Evolutionary conservation across 2,797 vertebrate genomes (phyloP).

Genomic region (Acanthiza pusilla): DNA sequence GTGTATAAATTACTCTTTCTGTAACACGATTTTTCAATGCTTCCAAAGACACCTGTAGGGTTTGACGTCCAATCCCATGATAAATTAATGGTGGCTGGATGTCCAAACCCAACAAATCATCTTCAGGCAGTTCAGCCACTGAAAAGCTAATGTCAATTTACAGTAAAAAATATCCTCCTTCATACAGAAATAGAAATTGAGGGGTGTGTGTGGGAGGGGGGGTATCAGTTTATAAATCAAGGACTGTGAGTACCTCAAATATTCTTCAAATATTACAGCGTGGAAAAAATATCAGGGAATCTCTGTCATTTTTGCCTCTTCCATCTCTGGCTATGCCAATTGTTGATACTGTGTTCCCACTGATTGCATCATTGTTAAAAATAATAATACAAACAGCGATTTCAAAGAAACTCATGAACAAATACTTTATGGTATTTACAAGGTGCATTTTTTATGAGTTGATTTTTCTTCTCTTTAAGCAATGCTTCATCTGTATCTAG

Average conservation of each 20-base stretch:
- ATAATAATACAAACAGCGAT: slow-evolving; percentile 30
- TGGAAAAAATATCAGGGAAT: neutral
- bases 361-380: neutral
- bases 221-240: neutral
- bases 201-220: rapidly evolving
- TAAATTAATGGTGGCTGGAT: neutral
- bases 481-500: slow-evolving; percentile 5
- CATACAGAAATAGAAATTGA: neutral
- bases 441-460: slow-evolving; percentile 66
- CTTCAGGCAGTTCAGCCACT: neutral
- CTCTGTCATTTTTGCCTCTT: neutral
- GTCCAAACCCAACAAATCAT: neutral
- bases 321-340: neutral
- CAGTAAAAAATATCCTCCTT: neutral
- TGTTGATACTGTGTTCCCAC: neutral
- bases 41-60: neutral
- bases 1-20: neutral
- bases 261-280: neutral
- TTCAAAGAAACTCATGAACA: slow-evolving; percentile 39
- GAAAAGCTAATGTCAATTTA: neutral
- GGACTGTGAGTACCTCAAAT: neutral
- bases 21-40: neutral
- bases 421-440: slow-evolving; percentile 54
- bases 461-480: slow-evolving; percentile 39
- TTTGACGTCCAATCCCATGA: neutral